A percentile compares a stretch with the other conserved stretches of the same genome.
phyloP scores from a whole-genome alignment of 2,797 vertebrate species.

The Mus spretus region DNA sequence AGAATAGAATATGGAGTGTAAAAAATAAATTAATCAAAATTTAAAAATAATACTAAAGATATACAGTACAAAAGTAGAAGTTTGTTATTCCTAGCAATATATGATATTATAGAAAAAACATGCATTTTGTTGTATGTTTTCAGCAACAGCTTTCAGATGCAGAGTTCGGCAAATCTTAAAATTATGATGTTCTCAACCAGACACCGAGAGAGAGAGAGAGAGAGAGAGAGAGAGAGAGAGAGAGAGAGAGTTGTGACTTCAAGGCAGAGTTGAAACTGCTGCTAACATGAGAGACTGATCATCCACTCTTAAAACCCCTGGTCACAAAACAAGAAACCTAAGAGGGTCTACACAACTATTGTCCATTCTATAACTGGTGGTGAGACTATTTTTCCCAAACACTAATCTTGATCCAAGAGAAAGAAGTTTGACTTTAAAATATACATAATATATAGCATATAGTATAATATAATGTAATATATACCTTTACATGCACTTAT shows the following conservation, averaged over 20 bases:
- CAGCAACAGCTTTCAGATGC: neutral
- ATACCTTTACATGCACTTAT: neutral
- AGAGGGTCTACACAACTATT: neutral
- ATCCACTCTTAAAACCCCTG: no score
- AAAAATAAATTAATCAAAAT: neutral
- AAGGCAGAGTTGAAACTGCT: neutral
- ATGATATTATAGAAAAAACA: neutral
- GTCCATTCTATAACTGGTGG: neutral
- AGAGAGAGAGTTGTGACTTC: neutral
- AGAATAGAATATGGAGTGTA: no score
- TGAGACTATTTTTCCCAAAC: neutral
- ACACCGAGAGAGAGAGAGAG: neutral
- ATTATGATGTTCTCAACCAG: neutral
- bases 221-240: no score
- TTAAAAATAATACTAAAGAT: neutral
- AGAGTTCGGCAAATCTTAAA: conserved; percentile 27
- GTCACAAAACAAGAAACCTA: neutral
- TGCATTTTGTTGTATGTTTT: neutral
- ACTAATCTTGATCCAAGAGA: neutral
- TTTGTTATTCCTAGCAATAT: neutral
- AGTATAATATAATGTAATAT: neutral
- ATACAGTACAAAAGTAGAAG: neutral
- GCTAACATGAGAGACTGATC: neutral
- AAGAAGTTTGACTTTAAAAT: neutral
- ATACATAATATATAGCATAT: neutral